Conservation (phyloP, 2,888 invertebrate genomes). For the Bimastos eiseni region DNA sequence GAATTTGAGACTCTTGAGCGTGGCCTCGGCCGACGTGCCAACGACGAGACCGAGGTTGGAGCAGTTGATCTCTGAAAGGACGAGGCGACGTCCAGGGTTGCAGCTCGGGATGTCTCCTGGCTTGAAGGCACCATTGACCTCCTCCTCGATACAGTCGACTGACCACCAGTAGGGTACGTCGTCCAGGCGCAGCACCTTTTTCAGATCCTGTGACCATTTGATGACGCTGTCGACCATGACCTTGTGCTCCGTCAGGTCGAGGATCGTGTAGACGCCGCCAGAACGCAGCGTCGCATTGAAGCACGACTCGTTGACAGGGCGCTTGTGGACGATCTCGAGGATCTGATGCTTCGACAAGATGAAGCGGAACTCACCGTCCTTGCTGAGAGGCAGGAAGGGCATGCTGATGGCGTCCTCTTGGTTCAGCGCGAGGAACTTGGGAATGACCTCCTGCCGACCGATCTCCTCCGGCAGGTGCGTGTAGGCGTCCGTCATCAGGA, state of each 20-base stretch:
- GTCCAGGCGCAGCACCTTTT: constrained; percentile 37
- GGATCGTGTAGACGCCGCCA: constrained; percentile 42
- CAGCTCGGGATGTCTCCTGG: constrained; percentile 39
- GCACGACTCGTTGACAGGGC: constrained; percentile 41
- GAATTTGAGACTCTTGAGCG: constrained; percentile 40
- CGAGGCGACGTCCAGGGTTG: constrained; percentile 38
- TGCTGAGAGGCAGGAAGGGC: constrained; percentile 43
- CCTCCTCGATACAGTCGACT: constrained; percentile 43
- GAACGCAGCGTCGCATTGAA: constrained; percentile 42
- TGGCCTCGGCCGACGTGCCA: constrained; percentile 42
- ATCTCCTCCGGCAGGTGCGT: constrained; percentile 38
- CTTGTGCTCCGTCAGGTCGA: constrained; percentile 39
- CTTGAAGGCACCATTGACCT: constrained; percentile 31
- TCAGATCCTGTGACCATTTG: constrained; percentile 38
- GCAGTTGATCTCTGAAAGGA: constrained; percentile 43
- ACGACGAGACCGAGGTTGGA: constrained; percentile 40
- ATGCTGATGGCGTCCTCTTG: constrained; percentile 44
- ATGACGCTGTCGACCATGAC: constrained; percentile 38
- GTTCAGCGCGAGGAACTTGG: constrained; percentile 38
- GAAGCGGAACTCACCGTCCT: constrained; percentile 42
- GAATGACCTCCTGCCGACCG: constrained; percentile 38
- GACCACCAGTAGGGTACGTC: constrained; percentile 44
- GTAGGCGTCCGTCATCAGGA: constrained; percentile 43
- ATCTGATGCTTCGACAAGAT: constrained; percentile 40
- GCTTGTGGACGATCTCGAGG: constrained; percentile 43